Conservation (phyloP, 2,888 invertebrate genomes). For the Aspidapion aeneum region DNA sequence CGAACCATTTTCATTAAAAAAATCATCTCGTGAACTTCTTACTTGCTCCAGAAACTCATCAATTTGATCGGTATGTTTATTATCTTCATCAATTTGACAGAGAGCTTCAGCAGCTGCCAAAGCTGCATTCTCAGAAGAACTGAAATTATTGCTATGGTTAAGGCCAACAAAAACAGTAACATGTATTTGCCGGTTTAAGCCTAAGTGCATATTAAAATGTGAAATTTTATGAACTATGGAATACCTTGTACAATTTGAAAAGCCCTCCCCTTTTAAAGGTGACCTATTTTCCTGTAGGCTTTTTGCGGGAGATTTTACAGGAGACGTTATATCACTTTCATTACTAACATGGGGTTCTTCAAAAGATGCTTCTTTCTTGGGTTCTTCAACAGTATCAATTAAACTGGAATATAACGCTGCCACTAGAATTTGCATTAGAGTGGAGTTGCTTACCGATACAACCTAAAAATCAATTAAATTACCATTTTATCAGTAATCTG, state of each 20-base stretch:
- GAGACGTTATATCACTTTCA: too few species aligned
- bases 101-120: conserved; percentile 74
- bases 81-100: conserved; percentile 72
- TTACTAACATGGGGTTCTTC: conserved; percentile 1
- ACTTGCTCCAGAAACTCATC: conserved; percentile 58
- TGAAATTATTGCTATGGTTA: conserved; percentile 21
- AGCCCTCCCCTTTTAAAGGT: background rate
- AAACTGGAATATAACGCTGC: conserved; percentile 58
- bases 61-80: conserved; percentile 75
- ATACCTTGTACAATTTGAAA: too few species aligned
- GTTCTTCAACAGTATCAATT: background rate
- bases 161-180: too few species aligned
- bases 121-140: conserved; percentile 51
- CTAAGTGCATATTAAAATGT: too few species aligned
- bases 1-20: conserved; percentile 39
- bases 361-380: conserved; percentile 21
- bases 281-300: background rate
- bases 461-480: background rate
- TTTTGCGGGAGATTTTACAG: background rate
- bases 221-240: too few species aligned
- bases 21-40: conserved; percentile 47
- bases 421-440: conserved; percentile 67
- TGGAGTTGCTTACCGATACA: conserved; percentile 64
- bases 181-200: too few species aligned
- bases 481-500: background rate